These are phyloP conservation scores for Clamator glandarius DNA, from an alignment of 2,797 vertebrate genomes.

Conservation along the genomic window DNA sequence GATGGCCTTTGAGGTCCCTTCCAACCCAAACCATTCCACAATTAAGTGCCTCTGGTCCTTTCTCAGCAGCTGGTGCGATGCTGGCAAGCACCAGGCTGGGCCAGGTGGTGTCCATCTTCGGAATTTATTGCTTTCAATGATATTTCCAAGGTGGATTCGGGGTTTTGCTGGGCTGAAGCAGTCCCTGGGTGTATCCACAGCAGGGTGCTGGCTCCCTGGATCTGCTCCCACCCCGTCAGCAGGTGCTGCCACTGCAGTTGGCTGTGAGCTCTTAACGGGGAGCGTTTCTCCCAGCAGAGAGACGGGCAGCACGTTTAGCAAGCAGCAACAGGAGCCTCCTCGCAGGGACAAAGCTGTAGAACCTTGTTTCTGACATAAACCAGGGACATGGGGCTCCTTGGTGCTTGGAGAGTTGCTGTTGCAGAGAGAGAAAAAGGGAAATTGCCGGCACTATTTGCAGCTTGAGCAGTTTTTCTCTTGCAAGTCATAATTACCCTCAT, in stretches of 20 bases:
- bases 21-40: no score
- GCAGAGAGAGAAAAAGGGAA: background rate
- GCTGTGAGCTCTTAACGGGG: background rate
- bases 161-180: no score
- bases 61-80: no score
- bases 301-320: background rate
- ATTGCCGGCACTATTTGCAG: background rate
- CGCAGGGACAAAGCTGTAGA: background rate
- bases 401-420: background rate
- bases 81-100: no score
- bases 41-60: no score
- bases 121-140: no score
- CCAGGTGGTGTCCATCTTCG: no score
- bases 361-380: fast-evolving
- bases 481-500: background rate
- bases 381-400: fast-evolving
- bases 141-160: no score
- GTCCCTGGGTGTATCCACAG: background rate
- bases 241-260: background rate
- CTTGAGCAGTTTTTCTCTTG: background rate
- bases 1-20: no score
- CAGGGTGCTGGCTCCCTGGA: no score
- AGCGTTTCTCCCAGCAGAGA: background rate
- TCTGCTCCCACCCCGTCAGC: no score
- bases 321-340: background rate